Evolutionary conservation across 2,797 vertebrate species (phyloP).

Genomic region (Serranus cabrilla): DNA sequence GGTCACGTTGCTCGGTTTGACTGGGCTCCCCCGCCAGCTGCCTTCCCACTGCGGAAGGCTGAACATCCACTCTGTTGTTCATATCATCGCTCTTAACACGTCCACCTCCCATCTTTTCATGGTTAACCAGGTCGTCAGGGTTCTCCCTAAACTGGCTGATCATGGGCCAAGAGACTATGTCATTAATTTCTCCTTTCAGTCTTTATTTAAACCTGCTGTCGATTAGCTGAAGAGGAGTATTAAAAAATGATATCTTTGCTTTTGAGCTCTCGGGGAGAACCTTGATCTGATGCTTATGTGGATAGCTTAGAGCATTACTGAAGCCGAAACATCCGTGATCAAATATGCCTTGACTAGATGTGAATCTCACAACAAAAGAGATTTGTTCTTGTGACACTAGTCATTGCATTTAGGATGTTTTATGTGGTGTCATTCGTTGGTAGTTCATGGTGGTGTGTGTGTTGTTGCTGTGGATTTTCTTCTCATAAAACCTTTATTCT

Average conservation of each 20-base stretch:
- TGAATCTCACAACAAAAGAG: slow-evolving; percentile 22
- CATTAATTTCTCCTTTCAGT: background rate
- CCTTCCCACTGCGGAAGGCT: slow-evolving; percentile 34
- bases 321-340: slow-evolving; percentile 34
- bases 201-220: slow-evolving; percentile 5
- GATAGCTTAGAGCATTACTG: slow-evolving; percentile 13
- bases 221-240: slow-evolving; percentile 21
- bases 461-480: background rate
- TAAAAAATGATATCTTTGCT: background rate
- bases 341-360: slow-evolving; percentile 43
- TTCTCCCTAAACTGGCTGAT: slow-evolving; percentile 64
- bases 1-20: slow-evolving; percentile 31
- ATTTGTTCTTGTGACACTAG: slow-evolving; percentile 41
- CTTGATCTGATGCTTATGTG: slow-evolving; percentile 41
- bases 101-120: slow-evolving; percentile 60
- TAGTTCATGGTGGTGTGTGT: background rate
- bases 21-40: slow-evolving; percentile 28
- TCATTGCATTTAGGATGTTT: slow-evolving; percentile 47
- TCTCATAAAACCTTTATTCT: slow-evolving; percentile 29
- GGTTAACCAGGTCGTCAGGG: slow-evolving; percentile 46
- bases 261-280: slow-evolving; percentile 63
- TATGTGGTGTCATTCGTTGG: background rate
- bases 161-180: background rate
- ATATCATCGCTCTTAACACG: slow-evolving; percentile 47
- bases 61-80: slow-evolving; percentile 41